Evolutionary conservation across 2,888 invertebrate genomes (phyloP), one percentile per base, ranked within the genome.

Genomic region (Rhingia rostrata): DNA sequence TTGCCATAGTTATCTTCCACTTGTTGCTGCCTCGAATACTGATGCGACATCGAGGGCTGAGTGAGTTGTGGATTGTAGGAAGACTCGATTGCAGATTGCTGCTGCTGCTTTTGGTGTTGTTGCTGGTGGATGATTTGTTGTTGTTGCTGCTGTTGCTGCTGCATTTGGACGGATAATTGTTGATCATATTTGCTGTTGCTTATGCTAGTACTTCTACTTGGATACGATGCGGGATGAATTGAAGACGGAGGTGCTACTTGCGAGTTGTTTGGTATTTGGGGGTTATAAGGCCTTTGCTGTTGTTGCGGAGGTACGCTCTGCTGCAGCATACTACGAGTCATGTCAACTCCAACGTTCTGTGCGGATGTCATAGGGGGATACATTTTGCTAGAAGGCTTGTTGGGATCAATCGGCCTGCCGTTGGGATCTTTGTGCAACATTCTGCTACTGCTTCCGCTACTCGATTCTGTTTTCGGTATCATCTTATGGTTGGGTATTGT

Each of bases 111-210:
- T 73, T 87, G 81, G 58, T 74, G 78, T 51, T 70, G 75, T 51
- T 86, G 82, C 53, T 86, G 84, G 53, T 78, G 87, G 4, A 90
- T 89, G 22, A 90, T 89, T 39, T 89, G 87, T 60, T 77, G 81
- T 61, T 88, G 88, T 75, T 88, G 88, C 56, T 87, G 85, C 14
- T 77, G 69, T 35, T 78, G 58, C 63, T 87, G 88, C 78, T 87
- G 88, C 81, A 86, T 86, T 78, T 88, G 88, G 87, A 88, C 87
- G 87, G 87, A 86, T 80, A 87, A 86, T 86, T 87, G 87, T 73
- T 87, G 88, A 86, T 89, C 88, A 82, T 88, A 88, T 86, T 91
- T 89, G 87, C 80, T 88, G 86, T 69, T 86, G 58, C 75, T 85
- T 66, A 74, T 78, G 60, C 64, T 83, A 79, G 37, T 70, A 67